Conservation (phyloP, 1,140 invertebrate genomes). For the Drosophila busckii region DNA sequence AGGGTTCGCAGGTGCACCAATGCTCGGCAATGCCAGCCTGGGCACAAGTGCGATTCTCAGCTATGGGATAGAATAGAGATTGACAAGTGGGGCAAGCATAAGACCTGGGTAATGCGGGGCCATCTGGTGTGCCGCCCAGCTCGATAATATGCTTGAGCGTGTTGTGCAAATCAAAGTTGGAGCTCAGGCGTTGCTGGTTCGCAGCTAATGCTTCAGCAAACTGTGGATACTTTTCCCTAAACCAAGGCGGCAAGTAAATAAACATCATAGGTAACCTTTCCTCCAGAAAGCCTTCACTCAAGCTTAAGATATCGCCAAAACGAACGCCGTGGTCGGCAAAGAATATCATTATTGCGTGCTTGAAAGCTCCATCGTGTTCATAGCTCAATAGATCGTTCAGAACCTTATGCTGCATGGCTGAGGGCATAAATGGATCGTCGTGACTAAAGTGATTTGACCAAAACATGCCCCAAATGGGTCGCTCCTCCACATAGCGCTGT, state of each 20-base stretch:
- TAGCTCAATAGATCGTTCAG: conserved; percentile 81
- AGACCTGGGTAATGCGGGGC: conserved; percentile 23
- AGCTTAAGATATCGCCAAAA: conserved; percentile 86
- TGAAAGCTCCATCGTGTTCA: conserved; percentile 81
- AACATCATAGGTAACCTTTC: conserved; percentile 92
- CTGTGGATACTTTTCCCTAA: conserved; percentile 82
- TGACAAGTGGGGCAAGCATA: conserved; percentile 82
- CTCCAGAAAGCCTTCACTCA: conserved; percentile 88
- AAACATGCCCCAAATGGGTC: conserved; percentile 86
- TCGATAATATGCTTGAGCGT: conserved; percentile 80
- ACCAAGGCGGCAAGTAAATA: conserved; percentile 87
- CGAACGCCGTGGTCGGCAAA: conserved; percentile 95
- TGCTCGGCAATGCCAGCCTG: conserved; percentile 85
- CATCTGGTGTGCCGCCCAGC: conserved; percentile 41
- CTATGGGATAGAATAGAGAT: conserved; percentile 84
- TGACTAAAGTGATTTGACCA: conserved; percentile 89
- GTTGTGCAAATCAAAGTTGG: conserved; percentile 90
- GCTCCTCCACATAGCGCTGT: conserved; percentile 49
- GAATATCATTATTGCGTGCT: conserved; percentile 87
- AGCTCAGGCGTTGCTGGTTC: conserved; percentile 87
- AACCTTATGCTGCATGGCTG: conserved; percentile 83
- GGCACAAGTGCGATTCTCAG: conserved; percentile 83
- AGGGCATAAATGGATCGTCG: conserved; percentile 85
- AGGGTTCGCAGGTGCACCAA: conserved; percentile 87
- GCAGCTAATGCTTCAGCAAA: conserved; percentile 83